Base-by-base conservation (phyloP, 2,888 invertebrate genomes). In the Barypeithes pellucidus region DNA sequence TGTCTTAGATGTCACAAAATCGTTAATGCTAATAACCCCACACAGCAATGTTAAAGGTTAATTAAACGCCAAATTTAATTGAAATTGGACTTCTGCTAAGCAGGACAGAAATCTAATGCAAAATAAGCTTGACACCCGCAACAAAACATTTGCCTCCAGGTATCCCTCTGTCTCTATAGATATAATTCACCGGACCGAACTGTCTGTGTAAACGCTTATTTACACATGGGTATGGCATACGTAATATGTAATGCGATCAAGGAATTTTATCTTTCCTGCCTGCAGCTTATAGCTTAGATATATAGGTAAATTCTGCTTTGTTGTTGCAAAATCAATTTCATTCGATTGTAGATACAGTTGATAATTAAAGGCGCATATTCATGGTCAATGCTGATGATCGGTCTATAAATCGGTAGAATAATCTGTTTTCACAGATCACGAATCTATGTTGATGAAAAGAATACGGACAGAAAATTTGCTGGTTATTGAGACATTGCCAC, bases 161-260 rank as follows among this genome's bases (percentile, higher is more conserved):
- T 3, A 59, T 36, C 39, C 2, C 9, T 24, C 24, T 36, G 14
- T 39, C 18, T 36, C 36, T 1, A 22, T n/a, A 16, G 59, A 33
- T 8, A 59, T 36, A 14, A n/a, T 7, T 36, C 36, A 29, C 29
- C 16, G 22, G 24, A 47, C 45, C 47, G 45, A 29, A 45, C 24
- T n/a, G n/a, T 61, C 29, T 47, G 47, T 63, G 52, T 22, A 47
- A 14, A 47, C 62, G 62, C 24, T 29, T 47, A 47, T 63, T 63
- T 63, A 63, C 24, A 47, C 47, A 63, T 47, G 22, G 39, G 33
- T 63, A 63, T 63, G 45, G 29, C 62, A 9, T 24, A 24, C 47
- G n/a, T n/a, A n/a, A n/a, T 20, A 12, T 43, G 20, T 47, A 63
- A 63, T 18, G 47, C 22, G 62, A 63, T 63, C 62, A 47, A 22